Percentiles rank a stretch among this genome's conserved stretches.
Conservation (phyloP, 2,888 invertebrate species). For the Sipunculus nudus region DNA sequence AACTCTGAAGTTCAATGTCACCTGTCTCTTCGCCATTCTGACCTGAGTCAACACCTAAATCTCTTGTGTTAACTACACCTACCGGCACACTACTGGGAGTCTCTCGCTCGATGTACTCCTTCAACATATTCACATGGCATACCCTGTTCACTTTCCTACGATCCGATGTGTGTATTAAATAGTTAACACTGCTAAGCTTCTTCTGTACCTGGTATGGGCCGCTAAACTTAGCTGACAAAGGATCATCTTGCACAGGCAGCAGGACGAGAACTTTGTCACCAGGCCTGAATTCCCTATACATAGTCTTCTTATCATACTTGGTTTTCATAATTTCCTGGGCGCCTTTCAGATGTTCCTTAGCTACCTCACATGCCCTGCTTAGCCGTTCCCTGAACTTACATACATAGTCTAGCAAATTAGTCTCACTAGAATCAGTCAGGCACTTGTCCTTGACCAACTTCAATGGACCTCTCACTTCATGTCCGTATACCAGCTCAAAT, state of each 20-base stretch:
- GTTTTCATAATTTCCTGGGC: slow-evolving; percentile 7
- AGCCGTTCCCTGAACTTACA: not conserved
- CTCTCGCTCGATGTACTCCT: not conserved
- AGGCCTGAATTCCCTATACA: not conserved
- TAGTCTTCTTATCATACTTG: slow-evolving; percentile 3
- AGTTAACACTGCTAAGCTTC: slow-evolving; percentile 10
- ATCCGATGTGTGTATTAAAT: slow-evolving; percentile 7
- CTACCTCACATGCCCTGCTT: slow-evolving; percentile 1
- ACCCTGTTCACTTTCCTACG: not conserved
- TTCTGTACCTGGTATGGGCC: slow-evolving; percentile 7
- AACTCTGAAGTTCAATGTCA: too few relatives aligned
- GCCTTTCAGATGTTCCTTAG: not conserved
- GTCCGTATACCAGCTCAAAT: slow-evolving; percentile 14
- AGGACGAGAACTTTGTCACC: slow-evolving; percentile 15
- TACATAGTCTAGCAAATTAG: slow-evolving; percentile 13
- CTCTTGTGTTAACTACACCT: too few relatives aligned
- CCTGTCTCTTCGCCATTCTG: too few relatives aligned
- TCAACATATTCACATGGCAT: slow-evolving; percentile 15
- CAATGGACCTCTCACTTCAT: slow-evolving; percentile 4
- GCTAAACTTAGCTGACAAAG: slow-evolving; percentile 6
- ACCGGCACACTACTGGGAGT: too few relatives aligned
- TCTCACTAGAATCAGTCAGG: not conserved
- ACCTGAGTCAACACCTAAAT: too few relatives aligned
- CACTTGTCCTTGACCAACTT: slow-evolving; percentile 14
- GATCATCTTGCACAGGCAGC: not conserved